Evolutionary conservation across 2,888 invertebrate species (phyloP), one percentile per base, ranked within the genome.

Genomic region (Dioctria linearis): DNA sequence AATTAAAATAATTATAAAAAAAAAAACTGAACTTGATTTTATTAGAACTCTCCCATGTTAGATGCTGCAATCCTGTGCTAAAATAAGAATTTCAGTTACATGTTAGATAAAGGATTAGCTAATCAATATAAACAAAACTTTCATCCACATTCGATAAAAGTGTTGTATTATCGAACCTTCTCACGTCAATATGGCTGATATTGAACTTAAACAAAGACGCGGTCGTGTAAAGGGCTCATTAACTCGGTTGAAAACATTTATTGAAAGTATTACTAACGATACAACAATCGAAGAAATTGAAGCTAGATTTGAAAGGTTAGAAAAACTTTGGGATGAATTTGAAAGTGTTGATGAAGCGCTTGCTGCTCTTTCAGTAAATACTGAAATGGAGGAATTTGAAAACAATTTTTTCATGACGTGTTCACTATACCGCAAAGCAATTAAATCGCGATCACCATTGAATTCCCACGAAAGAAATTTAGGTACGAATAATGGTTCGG

Each of bases 291-390:
- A 66, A 43, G 66, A n/a, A 66, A 6, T 66, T 11, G n/a, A 11
- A 13, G 3, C 11, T 3, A 40, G 66, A 42, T n/a, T 40, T 13
- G 66, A 66, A 6, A 66, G 40, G 40, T 42, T 66, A 43, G 66
- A 66, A 5, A 43, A 66, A 40, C 11, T 42, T 40, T 66, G 66
- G 66, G 25, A 66, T 3, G 11, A 43, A n/a, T 66, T 66, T 43
- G n/a, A 42, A 8, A 66, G 37, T n/a, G 8, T 13, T 2, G 43
- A 42, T 13, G 42, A 42, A 5, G 42, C 13, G 8, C 46, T 43
- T 2, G 40, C 13, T 37, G 8, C 9, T 9, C 65, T 65, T 8
- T 5, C 13, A 8, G 39, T n/a, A 43, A 11, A 9, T 4, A n/a
- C 43, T 42, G 66, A 66, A 3, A 4, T 66, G 1, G 13, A 43